Conservation (phyloP, 2,888 invertebrate genomes). For the Aporophyla lueneburgensis region DNA sequence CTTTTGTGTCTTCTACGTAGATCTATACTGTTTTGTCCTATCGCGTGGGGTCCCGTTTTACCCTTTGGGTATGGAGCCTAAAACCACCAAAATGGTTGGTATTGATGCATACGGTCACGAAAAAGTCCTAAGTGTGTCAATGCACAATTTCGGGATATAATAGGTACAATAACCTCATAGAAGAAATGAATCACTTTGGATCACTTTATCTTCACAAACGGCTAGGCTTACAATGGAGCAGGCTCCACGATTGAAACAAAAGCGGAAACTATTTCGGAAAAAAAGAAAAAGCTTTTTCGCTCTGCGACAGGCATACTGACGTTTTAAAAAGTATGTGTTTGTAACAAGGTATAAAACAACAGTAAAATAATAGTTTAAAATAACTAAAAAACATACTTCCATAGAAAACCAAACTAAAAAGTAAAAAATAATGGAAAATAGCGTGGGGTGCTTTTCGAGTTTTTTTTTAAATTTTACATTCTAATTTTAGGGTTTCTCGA, state of each 20-base stretch:
- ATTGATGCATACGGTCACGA: neutral
- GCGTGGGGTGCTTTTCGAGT: too few relatives aligned
- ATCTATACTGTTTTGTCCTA: too few relatives aligned
- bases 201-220: neutral
- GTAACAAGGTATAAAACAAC: neutral
- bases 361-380: too few relatives aligned
- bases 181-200: neutral
- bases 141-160: neutral
- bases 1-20: too few relatives aligned
- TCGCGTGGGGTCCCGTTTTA: too few relatives aligned
- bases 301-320: too few relatives aligned
- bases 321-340: neutral
- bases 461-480: too few relatives aligned
- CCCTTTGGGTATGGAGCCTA: too few relatives aligned
- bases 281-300: neutral
- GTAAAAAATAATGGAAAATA: too few relatives aligned
- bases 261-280: neutral
- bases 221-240: neutral
- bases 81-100: neutral
- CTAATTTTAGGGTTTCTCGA: too few relatives aligned
- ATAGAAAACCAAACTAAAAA: too few relatives aligned
- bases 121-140: neutral
- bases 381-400: too few relatives aligned
- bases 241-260: neutral
- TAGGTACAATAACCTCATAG: neutral